phyloP scores from a whole-genome alignment of 2,888 invertebrate genomes.

The Heliconius cydno region DNA sequence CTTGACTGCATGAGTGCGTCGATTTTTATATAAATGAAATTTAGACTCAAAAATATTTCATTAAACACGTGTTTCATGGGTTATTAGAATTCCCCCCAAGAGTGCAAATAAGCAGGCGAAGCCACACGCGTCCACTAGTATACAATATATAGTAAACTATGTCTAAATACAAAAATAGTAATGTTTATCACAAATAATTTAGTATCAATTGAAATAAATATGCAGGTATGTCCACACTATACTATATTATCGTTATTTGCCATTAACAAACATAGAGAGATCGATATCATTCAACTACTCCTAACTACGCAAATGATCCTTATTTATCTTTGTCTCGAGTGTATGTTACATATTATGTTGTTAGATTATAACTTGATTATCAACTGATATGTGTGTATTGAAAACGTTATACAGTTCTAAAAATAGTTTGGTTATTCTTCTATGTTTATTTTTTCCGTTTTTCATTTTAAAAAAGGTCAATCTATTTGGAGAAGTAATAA shows the following conservation, averaged over 20 bases:
- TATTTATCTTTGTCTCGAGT: constrained; percentile 44
- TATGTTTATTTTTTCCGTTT: neutral
- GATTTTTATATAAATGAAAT: too few species aligned
- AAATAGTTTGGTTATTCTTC: neutral
- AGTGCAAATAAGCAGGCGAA: too few species aligned
- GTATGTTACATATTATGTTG: constrained; percentile 36
- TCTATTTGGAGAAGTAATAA: neutral
- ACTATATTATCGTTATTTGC: constrained; percentile 24
- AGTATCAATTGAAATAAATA: constrained; percentile 10
- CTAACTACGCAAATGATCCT: constrained; percentile 42
- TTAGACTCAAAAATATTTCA: too few species aligned
- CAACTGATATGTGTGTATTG: neutral
- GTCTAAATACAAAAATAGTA: neutral
- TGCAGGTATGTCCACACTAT: constrained; percentile 1
- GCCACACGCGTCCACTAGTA: too few species aligned
- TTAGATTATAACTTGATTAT: constrained; percentile 33
- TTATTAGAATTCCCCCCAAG: too few species aligned
- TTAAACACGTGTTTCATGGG: too few species aligned
- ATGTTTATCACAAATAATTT: constrained; percentile 23
- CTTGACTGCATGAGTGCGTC: too few species aligned
- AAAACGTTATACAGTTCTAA: constrained; percentile 11
- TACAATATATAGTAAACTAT: neutral
- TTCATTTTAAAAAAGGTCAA: neutral
- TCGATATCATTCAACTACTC: constrained; percentile 43
- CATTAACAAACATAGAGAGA: constrained; percentile 34